Percentiles rank a stretch among this genome's conserved stretches.
phyloP scores from a whole-genome alignment of 2,797 vertebrate genomes.

The Lithobates pipiens region DNA sequence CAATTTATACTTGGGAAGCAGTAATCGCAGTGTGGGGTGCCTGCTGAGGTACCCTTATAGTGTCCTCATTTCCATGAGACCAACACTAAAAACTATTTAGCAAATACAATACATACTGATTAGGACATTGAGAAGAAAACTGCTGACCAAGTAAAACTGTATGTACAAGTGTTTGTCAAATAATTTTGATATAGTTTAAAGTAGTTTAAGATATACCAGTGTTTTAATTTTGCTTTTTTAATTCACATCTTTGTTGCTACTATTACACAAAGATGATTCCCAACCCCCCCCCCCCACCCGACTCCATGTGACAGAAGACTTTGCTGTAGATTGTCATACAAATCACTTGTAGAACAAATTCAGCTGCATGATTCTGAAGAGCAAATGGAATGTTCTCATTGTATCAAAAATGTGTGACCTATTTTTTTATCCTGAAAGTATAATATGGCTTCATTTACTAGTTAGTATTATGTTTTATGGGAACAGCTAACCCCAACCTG shows the following conservation, averaged over 20 bases:
- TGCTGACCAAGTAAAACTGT: background rate
- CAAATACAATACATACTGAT: too few relatives aligned
- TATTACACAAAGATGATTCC: constrained; percentile 5
- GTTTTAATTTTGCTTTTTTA: background rate
- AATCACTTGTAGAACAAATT: background rate
- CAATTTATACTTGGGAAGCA: too few relatives aligned
- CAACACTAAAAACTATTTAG: too few relatives aligned
- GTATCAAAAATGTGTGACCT: background rate
- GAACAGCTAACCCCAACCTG: constrained; percentile 32
- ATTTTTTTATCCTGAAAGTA: background rate
- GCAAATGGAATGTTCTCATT: background rate
- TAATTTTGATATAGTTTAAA: too few relatives aligned
- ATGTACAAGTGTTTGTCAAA: background rate
- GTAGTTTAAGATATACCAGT: background rate
- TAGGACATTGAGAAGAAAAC: background rate
- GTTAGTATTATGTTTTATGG: constrained; percentile 5
- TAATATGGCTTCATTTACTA: background rate
- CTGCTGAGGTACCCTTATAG: too few relatives aligned
- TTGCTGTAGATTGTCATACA: background rate
- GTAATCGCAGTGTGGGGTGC: too few relatives aligned
- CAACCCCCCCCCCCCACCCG: too few relatives aligned
- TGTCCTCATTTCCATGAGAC: too few relatives aligned
- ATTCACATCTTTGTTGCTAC: background rate
- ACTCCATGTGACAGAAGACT: background rate
- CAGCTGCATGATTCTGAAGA: background rate